Evolutionary conservation across 1,140 invertebrate species (phyloP), one percentile per base, ranked within the genome.

Genomic region (Varroa destructor): DNA sequence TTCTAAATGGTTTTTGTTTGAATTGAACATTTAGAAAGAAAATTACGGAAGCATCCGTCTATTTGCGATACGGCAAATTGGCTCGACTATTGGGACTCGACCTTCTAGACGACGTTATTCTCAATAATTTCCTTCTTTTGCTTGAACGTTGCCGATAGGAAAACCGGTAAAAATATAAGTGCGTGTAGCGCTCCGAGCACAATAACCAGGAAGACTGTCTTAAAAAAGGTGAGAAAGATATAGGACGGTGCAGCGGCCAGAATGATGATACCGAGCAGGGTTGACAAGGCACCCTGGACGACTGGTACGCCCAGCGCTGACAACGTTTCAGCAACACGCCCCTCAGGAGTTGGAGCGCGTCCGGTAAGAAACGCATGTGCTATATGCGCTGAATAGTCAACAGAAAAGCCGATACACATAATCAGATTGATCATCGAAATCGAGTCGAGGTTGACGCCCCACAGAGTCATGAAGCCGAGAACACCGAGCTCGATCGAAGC

Each of bases 341-440:
- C 90, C 40, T 73, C 70, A 10, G 75, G 72, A 6, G 72, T 74
- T 14, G 46, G 55, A n/a, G 75, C 74, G 46, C 76, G 72, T 0
- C 89, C 91, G 25, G 90, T 88, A 86, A 97, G 92, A 79, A 94
- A 97, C 0, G 91, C 91, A 77, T 97, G 96, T 75, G 92, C 95
- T 56, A 97, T 96, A 77, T 97, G 94, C 3, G 93, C 93, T 0
- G 92, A 93, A 78, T 95, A 98, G 77, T 97, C 94, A 0, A 97
- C 92, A 1, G 91, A 95, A 81, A 97, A 97, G 55, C 94, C 94
- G 43, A 97, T 95, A 77, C 93, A 95, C 93, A 98, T 97, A 61
- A 98, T 97, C 1, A 97, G 83, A 77, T 97, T 97, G 56, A 97
- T 97, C 93, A 97, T 98, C 0, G 93, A 97, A 76, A 98, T 95